These are phyloP conservation scores for Tupiocoris notatus DNA, from an alignment of 2,888 invertebrate species.

Conservation along the genomic window DNA sequence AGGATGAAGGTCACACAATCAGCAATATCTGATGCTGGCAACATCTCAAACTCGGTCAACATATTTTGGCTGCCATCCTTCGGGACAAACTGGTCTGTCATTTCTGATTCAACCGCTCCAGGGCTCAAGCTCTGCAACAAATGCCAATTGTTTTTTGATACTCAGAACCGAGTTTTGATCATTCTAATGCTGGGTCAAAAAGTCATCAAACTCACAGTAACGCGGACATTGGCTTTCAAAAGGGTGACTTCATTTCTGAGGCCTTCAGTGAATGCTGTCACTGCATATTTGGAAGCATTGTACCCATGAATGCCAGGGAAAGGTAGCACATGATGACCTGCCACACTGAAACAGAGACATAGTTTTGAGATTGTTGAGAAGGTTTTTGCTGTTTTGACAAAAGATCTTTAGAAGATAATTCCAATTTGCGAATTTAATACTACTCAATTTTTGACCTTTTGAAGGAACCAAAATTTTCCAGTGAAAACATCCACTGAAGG, in stretches of 20 bases:
- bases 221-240: background rate
- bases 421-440: too few species aligned
- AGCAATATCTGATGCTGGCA: constrained; percentile 22
- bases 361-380: too few species aligned
- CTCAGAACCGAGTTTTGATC: too few species aligned
- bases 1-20: constrained; percentile 27
- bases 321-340: constrained; percentile 2
- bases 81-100: constrained; percentile 17
- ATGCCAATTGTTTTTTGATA: too few species aligned
- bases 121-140: constrained; percentile 23
- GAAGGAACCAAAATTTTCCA: too few species aligned
- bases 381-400: background rate
- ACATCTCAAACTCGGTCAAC: background rate
- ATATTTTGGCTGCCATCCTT: background rate
- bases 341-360: background rate
- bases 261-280: background rate
- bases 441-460: too few species aligned
- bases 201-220: constrained; percentile 1
- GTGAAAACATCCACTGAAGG: too few species aligned
- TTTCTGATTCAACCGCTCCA: constrained; percentile 15
- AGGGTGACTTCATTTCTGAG: background rate
- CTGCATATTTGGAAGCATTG: constrained; percentile 13
- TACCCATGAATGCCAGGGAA: background rate
- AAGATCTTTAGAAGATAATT: too few species aligned
- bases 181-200: background rate